Evolutionary conservation across 2,113 vertebrate genomes (phyloP), one percentile per base, ranked within the genome.

Genomic region (Onychorhynchus coronatus): DNA sequence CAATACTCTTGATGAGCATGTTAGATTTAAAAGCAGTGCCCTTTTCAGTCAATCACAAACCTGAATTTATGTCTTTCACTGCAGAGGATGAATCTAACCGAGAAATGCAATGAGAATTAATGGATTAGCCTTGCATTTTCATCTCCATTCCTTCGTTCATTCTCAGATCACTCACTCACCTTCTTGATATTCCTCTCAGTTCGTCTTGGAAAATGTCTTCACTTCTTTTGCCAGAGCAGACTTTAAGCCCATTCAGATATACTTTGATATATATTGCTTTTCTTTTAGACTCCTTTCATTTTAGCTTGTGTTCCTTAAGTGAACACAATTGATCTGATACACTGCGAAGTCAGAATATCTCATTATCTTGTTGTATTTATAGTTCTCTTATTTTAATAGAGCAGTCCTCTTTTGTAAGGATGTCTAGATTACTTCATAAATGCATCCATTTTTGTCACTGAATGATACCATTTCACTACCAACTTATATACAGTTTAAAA

Each of bases 21-120:
- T 68, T 37, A 56, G 52, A 86, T 92, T 92, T 88, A 91, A 96
- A 92, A 93, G 72, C 52, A 4, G 37, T 95, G 79, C 65, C 65
- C 79, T 96, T 95, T 82, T 78, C 53, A 87, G 88, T 92, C 75
- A 91, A 65, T 84, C 67, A 67, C 55, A 86, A 80, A 80, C 44
- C 52, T 86, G 52, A 91, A 93, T 91, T 93, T 93, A 84, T 91
- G 66, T 44, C 65, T 91, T 82, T 77, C 44, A 52, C 50, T 66
- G 50, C 46, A 88, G 52, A 84, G 24, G 31, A 71, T 53, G 85
- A 92, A 91, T 91, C 47, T 78, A 78, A 89, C 35, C 8, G 56
- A 84, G 52, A 77, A 93, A 70, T 4, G 67, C 30, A 24, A 80
- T 55, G 17, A 83, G 68, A 79, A 93, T 81, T 86, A 96, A 94